Evolutionary conservation across 2,797 vertebrate species (phyloP).

Genomic region (Lithobates sylvaticus): DNA sequence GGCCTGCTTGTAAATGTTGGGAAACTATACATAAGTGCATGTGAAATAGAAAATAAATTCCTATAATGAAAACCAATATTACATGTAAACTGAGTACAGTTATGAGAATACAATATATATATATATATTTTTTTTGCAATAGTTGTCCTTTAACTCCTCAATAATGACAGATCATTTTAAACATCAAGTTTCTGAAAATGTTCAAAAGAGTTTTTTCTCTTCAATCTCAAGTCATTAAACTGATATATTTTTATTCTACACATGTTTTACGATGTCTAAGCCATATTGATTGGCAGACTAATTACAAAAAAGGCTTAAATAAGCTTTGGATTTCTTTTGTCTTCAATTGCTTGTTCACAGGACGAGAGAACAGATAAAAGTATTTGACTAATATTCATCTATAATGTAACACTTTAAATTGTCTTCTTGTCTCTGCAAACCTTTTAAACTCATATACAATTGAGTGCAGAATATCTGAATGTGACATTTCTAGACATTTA

Average conservation of each 20-base stretch:
- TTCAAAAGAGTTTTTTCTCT: not conserved
- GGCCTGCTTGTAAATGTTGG: not conserved
- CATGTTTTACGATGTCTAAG: constrained; percentile 6
- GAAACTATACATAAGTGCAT: not conserved
- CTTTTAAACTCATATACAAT: not conserved
- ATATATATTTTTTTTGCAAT: too few relatives aligned
- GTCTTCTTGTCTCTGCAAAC: not conserved
- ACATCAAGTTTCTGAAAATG: not conserved
- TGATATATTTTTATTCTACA: constrained; percentile 28
- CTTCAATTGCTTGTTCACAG: constrained; percentile 5
- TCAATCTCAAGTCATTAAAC: constrained; percentile 2
- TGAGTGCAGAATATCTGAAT: not conserved
- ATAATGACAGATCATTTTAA: not conserved
- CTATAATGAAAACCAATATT: not conserved
- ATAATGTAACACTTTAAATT: constrained; percentile 13
- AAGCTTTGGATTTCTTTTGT: constrained; percentile 1
- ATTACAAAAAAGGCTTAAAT: constrained; percentile 32
- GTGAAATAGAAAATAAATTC: not conserved
- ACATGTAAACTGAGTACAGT: too few relatives aligned
- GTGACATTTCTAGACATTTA: not conserved
- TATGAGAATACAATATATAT: too few relatives aligned
- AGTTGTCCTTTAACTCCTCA: not conserved
- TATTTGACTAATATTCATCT: constrained; percentile 1
- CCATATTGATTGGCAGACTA: constrained; percentile 25
- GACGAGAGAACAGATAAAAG: not conserved